A percentile compares a stretch with the other conserved stretches of the same genome.
phyloP scores from a whole-genome alignment of 2,888 invertebrate species.

The Megalurothrips usitatus region DNA sequence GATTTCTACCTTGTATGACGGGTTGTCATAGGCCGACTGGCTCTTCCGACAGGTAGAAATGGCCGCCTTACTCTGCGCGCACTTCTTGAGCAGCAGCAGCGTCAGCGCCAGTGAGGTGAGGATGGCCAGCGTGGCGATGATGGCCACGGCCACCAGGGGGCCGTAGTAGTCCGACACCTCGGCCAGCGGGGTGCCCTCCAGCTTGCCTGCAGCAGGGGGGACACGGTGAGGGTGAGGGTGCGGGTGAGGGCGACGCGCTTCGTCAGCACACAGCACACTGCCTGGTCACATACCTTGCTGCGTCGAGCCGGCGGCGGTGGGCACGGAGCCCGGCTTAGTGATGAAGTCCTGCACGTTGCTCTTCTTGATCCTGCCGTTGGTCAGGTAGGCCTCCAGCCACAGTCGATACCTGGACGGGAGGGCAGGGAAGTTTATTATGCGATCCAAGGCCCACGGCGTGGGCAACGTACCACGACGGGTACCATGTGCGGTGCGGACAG shows the following conservation, averaged over 20 bases:
- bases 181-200: slow-evolving; percentile 45
- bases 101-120: slow-evolving; percentile 74
- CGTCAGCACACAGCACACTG: background rate
- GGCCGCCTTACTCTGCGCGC: slow-evolving; percentile 65
- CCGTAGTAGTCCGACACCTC: slow-evolving; percentile 75
- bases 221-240: background rate
- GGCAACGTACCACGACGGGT: too few relatives aligned
- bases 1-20: slow-evolving; percentile 88
- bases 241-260: background rate
- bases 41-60: slow-evolving; percentile 75
- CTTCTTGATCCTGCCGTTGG: slow-evolving; percentile 83
- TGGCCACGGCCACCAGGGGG: slow-evolving; percentile 80
- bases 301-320: slow-evolving; percentile 49
- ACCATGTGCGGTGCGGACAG: background rate
- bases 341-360: slow-evolving; percentile 84
- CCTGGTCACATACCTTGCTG: slow-evolving; percentile 52
- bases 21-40: slow-evolving; percentile 76
- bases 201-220: slow-evolving; percentile 50
- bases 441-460: too few relatives aligned
- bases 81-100: slow-evolving; percentile 72
- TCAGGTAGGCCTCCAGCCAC: slow-evolving; percentile 84
- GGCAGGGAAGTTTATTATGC: slow-evolving; percentile 10
- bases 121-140: slow-evolving; percentile 79
- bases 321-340: slow-evolving; percentile 63
- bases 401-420: slow-evolving; percentile 62